Percentiles rank a stretch among this genome's conserved stretches.
These are phyloP conservation scores for Hystrix cristata DNA, from an alignment of 2,113 vertebrate species.

Conservation along the genomic window DNA sequence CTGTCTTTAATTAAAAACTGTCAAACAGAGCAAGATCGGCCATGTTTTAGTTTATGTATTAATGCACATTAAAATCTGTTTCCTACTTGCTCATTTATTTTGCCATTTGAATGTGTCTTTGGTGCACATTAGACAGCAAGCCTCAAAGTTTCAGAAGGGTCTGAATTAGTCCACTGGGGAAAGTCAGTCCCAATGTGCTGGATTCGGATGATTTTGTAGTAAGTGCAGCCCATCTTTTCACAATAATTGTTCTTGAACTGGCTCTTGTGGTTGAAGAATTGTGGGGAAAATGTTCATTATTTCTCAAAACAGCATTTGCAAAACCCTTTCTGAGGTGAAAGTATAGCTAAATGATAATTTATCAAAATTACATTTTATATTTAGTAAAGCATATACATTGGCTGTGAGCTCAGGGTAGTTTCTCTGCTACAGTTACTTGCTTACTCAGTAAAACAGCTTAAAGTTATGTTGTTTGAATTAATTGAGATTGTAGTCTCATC, in stretches of 20 bases:
- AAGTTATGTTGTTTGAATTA: neutral
- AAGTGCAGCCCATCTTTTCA: neutral
- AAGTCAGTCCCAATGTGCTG: neutral
- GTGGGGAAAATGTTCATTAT: neutral
- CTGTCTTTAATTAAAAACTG: neutral
- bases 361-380: neutral
- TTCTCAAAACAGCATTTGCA: conserved; percentile 48
- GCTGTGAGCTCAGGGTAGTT: neutral
- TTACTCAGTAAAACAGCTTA: neutral
- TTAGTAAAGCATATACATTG: neutral
- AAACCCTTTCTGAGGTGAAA: neutral
- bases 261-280: neutral
- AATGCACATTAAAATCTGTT: neutral
- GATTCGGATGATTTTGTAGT: neutral
- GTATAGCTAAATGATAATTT: conserved; percentile 20
- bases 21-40: neutral
- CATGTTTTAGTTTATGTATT: neutral
- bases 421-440: neutral
- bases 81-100: conserved; percentile 23
- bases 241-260: conserved; percentile 6
- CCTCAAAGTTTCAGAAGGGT: neutral
- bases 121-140: neutral
- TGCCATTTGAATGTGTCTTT: conserved; percentile 28
- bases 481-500: neutral
- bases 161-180: neutral